Base-by-base conservation (phyloP, 2,113 vertebrate species). In the Calidris pugnax region DNA sequence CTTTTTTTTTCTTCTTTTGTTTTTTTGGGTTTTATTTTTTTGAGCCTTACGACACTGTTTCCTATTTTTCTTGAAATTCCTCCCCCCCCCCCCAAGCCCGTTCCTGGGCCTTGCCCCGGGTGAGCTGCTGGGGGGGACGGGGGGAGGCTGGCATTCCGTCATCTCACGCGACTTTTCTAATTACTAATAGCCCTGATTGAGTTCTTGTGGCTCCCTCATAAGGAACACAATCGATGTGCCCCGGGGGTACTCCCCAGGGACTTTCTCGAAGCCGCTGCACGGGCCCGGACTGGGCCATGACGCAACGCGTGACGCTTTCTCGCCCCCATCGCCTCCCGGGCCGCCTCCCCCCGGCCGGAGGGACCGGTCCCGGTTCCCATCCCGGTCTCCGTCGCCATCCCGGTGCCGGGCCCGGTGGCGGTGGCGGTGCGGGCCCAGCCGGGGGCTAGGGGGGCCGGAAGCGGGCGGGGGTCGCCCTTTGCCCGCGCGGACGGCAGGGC, bases 141-240 rank as follows among this genome's bases (percentile, higher is more conserved):
- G n/a, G 23, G 26, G 4, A 10, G 4, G 32, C 50, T 14, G 4
- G 6, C 30, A 7, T 67, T 35, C 51, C 12, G 1, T 9, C 0
- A 18, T 5, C 16, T 63, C 5, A 8, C 28, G 15, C 26, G 37
- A 23, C 21, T 22, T 23, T 23, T 50, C 22, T 50, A 50, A 50
- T 50, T 23, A 12, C 48, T 20, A 1, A 13, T 4, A 50, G 17
- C 57, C 6, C 3, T 12, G 17, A 30, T 2, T 3, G 63, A 37
- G 39, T 26, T 50, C n/a, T 19, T 35, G 30, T 22, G 43, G 21
- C 59, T 47, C 45, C 21, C 63, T 37, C 76, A 23, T 3, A 14
- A 21, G 14, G 47, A 37, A 37, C 30, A 2, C 5, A 20, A 14
- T 23, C 30, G 28, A 47, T 12, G 16, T 5, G 14, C 55, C 45